Evolutionary conservation across 1,140 invertebrate genomes (phyloP).

Genomic region (Bombus affinis): DNA sequence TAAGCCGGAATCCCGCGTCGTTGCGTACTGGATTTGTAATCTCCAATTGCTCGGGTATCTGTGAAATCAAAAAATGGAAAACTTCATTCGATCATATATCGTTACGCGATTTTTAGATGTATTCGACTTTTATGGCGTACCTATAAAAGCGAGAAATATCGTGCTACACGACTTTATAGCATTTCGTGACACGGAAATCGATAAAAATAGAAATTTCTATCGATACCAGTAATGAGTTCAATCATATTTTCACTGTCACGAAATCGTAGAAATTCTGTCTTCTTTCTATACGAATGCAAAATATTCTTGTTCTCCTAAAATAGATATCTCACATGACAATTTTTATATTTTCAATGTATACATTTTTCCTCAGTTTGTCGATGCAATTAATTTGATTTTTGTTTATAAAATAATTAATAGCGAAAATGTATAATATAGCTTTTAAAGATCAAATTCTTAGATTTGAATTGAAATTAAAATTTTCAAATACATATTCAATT

Average conservation of each 20-base stretch:
- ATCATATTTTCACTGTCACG: not conserved
- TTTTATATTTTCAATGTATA: not conserved
- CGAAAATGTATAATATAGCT: no score
- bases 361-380: not conserved
- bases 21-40: conserved; percentile 89
- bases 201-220: not conserved
- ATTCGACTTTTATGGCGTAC: conserved; percentile 16
- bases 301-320: not conserved
- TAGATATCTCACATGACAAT: not conserved
- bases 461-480: not conserved
- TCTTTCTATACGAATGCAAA: not conserved
- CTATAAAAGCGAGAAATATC: conserved; percentile 20
- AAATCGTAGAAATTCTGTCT: not conserved
- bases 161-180: not conserved
- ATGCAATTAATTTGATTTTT: not conserved
- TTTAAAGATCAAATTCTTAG: not conserved
- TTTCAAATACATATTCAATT: not conserved
- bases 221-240: not conserved
- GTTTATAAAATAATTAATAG: not conserved
- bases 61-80: conserved; percentile 26
- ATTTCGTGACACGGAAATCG: not conserved
- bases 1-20: conserved; percentile 88
- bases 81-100: not conserved
- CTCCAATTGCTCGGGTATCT: conserved; percentile 92
- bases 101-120: not conserved